Evolutionary conservation across 1,140 invertebrate genomes (phyloP).

Genomic region (Caerostris extrusa): DNA sequence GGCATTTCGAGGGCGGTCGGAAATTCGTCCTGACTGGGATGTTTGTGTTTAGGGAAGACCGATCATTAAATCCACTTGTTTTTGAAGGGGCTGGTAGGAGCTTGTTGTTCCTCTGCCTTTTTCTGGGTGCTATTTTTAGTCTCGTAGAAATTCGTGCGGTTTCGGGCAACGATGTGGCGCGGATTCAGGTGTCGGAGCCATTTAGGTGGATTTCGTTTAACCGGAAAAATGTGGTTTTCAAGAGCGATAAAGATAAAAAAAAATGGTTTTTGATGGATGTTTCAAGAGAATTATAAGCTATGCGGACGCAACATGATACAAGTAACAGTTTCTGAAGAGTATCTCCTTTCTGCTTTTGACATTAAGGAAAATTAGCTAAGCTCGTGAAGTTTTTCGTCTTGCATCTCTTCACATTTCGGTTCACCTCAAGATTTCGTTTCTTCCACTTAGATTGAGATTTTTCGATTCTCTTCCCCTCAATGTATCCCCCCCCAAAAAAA

Average conservation of each 20-base stretch:
- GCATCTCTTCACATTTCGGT: too few relatives aligned
- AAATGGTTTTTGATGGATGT: not conserved
- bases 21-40: conserved; percentile 7
- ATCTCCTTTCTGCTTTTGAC: not conserved
- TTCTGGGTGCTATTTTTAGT: not conserved
- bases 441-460: too few relatives aligned
- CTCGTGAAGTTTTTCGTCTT: too few relatives aligned
- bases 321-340: not conserved
- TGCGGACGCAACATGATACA: not conserved
- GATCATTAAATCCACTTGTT: not conserved
- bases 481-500: too few relatives aligned
- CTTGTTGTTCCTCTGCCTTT: not conserved
- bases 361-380: too few relatives aligned
- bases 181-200: not conserved
- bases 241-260: too few relatives aligned
- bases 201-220: not conserved
- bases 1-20: not conserved
- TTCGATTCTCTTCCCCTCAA: too few relatives aligned
- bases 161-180: not conserved
- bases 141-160: not conserved
- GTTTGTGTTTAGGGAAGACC: not conserved
- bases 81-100: too few relatives aligned
- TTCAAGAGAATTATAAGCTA: not conserved
- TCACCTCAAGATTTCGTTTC: too few relatives aligned
- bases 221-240: not conserved